A percentile compares a stretch with the other conserved stretches of the same genome.
phyloP scores from a whole-genome alignment of 35 echinoderm and acorn worm genomes.

The Chiridota heheva region DNA sequence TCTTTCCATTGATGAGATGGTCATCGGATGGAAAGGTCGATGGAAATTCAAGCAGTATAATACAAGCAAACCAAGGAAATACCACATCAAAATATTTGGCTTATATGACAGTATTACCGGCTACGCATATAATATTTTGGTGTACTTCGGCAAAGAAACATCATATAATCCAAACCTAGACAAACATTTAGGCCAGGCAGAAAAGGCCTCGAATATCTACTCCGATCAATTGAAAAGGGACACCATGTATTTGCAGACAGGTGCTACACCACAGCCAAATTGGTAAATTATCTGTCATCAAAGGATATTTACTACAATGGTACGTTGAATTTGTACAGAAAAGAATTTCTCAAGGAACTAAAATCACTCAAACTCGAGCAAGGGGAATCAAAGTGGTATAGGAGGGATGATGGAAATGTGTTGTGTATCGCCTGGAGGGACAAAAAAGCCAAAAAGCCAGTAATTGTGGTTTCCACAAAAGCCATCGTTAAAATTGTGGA shows the following conservation, averaged over 20 bases:
- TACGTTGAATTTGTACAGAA: constrained; percentile 14
- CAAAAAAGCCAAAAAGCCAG: constrained; percentile 33
- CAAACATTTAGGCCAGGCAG: constrained; percentile 1
- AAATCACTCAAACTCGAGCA: constrained; percentile 23
- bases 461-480: constrained; percentile 34
- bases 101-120: constrained; percentile 49
- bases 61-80: constrained; percentile 29
- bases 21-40: constrained; percentile 31
- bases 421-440: constrained; percentile 20
- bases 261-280: constrained; percentile 40
- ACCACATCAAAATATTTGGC: constrained; percentile 37
- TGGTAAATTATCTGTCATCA: constrained; percentile 13
- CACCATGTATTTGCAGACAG: constrained; percentile 40
- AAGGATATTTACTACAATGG: constrained; percentile 26
- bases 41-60: constrained; percentile 52
- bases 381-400: constrained; percentile 24
- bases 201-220: constrained; percentile 32
- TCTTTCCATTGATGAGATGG: constrained; percentile 40
- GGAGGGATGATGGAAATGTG: constrained; percentile 40
- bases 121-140: constrained; percentile 20
- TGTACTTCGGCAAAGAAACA: constrained; percentile 24
- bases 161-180: constrained; percentile 36
- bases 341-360: not conserved
- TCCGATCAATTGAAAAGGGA: constrained; percentile 27
- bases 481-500: constrained; percentile 7